These are phyloP conservation scores for Cochlearius cochlearius DNA, from an alignment of 2,113 vertebrate genomes.

Conservation along the genomic window DNA sequence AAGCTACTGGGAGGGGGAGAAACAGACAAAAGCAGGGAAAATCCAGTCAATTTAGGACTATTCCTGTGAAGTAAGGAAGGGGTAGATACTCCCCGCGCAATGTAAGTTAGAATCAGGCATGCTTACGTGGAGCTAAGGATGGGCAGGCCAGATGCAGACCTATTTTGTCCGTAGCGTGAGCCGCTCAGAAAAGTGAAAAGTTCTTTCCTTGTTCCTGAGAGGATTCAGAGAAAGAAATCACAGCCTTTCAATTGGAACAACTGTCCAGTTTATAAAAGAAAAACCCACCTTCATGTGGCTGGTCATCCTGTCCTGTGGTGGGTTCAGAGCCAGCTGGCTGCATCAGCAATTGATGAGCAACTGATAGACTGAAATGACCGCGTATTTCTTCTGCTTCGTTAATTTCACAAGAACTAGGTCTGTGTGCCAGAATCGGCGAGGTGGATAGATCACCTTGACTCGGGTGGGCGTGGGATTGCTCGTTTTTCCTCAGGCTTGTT, in stretches of 20 bases:
- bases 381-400: not conserved
- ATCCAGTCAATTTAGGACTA: accelerated
- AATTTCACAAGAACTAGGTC: not conserved
- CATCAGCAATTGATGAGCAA: too few species aligned
- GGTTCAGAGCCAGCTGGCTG: not conserved
- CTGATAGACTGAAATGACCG: not conserved
- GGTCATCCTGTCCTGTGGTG: not conserved
- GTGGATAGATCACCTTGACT: not conserved
- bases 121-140: not conserved
- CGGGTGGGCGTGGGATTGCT: not conserved
- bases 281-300: not conserved
- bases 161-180: not conserved
- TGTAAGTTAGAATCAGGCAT: not conserved
- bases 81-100: not conserved
- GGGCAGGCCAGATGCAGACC: not conserved
- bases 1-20: not conserved
- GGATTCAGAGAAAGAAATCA: not conserved
- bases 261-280: not conserved
- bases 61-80: not conserved
- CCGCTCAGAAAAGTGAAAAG: not conserved
- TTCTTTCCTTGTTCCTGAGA: not conserved
- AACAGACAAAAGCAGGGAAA: not conserved
- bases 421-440: accelerated
- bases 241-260: not conserved
- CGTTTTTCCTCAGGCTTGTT: not conserved